These are phyloP conservation scores for Cyphomyrus discorhynchus DNA, from an alignment of 2,113 vertebrate genomes.

Conservation along the genomic window DNA sequence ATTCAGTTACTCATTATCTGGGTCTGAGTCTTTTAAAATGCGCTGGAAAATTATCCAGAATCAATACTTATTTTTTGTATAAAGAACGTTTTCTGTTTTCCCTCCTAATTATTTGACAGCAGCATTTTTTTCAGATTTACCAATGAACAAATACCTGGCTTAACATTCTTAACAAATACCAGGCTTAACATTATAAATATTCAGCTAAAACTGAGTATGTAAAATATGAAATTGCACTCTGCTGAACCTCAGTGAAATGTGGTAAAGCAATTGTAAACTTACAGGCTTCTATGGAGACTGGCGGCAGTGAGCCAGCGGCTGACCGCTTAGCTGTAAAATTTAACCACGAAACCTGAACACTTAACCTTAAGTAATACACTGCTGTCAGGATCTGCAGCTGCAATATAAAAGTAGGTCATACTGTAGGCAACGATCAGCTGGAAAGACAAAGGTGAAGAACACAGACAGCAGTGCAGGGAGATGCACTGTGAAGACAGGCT, in stretches of 20 bases:
- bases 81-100: neutral
- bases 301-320: neutral
- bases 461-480: neutral
- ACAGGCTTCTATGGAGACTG: neutral
- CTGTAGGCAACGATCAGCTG: neutral
- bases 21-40: neutral
- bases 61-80: neutral
- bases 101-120: neutral
- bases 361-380: neutral
- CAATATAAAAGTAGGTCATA: slow-evolving; percentile 7
- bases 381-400: neutral
- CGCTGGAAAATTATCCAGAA: neutral
- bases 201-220: neutral
- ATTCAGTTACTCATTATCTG: neutral
- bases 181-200: neutral
- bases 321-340: neutral
- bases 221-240: neutral
- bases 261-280: neutral
- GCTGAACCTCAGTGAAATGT: neutral
- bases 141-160: neutral
- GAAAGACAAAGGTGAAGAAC: neutral
- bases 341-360: neutral
- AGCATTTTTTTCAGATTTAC: neutral
- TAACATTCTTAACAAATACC: neutral
- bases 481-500: neutral